Percentiles rank a stretch among this genome's conserved stretches.
These are phyloP conservation scores for Heliconius aoede DNA, from an alignment of 2,888 invertebrate genomes.

Conservation along the genomic window DNA sequence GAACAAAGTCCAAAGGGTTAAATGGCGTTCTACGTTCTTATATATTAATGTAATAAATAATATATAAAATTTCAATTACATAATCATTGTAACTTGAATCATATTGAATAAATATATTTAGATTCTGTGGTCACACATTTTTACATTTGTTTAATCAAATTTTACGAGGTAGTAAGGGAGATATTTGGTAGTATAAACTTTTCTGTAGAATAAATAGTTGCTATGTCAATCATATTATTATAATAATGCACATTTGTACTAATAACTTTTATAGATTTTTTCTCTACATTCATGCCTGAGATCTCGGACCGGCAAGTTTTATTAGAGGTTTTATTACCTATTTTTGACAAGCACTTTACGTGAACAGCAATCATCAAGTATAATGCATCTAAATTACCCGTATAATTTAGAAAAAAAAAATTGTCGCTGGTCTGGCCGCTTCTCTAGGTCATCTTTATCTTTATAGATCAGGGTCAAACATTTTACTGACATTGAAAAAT, in stretches of 20 bases:
- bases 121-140: no score
- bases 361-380: background rate
- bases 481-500: background rate
- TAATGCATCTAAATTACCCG: conserved; percentile 5
- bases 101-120: no score
- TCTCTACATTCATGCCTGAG: background rate
- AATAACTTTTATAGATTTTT: no score
- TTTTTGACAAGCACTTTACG: background rate
- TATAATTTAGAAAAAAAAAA: background rate
- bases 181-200: no score
- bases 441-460: no score
- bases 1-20: background rate
- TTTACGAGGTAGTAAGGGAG: no score
- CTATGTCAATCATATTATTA: no score
- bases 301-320: background rate
- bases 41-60: background rate
- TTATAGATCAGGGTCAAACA: background rate
- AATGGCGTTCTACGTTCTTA: background rate
- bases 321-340: background rate
- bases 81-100: no score
- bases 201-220: no score
- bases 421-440: no score
- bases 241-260: no score
- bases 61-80: background rate
- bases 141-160: no score